phyloP scores from a whole-genome alignment of 2,113 vertebrate genomes.

The Stictonetta naevosa region DNA sequence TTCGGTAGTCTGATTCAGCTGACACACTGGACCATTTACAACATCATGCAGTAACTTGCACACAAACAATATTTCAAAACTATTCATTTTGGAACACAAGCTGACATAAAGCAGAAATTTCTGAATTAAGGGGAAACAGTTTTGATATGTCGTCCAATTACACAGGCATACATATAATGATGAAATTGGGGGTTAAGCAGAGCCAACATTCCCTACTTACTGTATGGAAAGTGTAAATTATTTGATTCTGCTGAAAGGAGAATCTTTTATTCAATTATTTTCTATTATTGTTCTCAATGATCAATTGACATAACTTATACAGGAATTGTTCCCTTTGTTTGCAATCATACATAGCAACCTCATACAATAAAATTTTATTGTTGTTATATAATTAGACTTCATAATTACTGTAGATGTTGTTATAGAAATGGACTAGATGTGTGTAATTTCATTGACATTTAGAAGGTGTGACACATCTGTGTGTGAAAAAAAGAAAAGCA shows the following conservation, averaged over 20 bases:
- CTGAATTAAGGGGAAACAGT: background rate
- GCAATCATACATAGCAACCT: background rate
- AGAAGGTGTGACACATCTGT: background rate
- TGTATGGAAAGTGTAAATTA: background rate
- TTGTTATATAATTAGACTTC: background rate
- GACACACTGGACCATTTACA: constrained; percentile 6
- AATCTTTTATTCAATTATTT: background rate
- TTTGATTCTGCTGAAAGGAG: background rate
- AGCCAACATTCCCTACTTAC: background rate
- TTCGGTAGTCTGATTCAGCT: constrained; percentile 35
- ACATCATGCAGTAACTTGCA: background rate
- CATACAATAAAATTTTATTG: background rate
- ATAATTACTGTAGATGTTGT: background rate
- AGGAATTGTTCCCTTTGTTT: background rate
- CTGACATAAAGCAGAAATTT: background rate
- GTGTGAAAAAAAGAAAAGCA: background rate
- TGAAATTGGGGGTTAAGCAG: background rate
- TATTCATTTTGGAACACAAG: background rate
- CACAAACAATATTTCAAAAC: background rate
- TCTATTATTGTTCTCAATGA: background rate
- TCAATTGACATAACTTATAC: background rate
- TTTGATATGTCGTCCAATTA: background rate
- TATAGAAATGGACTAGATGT: background rate
- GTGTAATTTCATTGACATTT: constrained; percentile 3
- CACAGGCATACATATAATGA: background rate